Evolutionary conservation across 2,797 vertebrate genomes (phyloP).

Genomic region (Poeciliopsis turneri): DNA sequence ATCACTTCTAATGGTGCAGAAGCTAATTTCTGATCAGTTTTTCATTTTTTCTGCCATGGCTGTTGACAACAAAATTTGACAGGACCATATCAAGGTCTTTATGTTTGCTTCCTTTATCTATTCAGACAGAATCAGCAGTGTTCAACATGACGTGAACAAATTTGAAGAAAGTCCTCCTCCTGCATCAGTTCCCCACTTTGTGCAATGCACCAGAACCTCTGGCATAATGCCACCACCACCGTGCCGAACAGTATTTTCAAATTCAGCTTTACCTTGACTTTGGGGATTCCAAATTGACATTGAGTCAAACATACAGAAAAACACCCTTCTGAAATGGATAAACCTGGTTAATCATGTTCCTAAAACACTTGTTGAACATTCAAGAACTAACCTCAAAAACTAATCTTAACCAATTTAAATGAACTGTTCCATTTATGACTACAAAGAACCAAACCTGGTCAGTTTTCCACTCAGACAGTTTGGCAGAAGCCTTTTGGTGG

Average conservation of each 20-base stretch:
- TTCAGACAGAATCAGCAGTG: neutral
- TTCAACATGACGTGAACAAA: neutral
- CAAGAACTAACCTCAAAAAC: neutral
- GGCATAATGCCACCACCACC: neutral
- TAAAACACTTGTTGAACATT: neutral
- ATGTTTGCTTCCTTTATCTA: neutral
- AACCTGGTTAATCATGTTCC: neutral
- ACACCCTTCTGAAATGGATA: neutral
- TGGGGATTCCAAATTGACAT: neutral
- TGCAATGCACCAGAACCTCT: neutral
- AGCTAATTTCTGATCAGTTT: slow-evolving; percentile 21
- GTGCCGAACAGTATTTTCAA: neutral
- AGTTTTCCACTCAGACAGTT: neutral
- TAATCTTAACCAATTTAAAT: neutral
- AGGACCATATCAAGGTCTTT: neutral
- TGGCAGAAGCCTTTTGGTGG: no score
- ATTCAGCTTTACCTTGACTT: neutral
- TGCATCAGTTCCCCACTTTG: neutral
- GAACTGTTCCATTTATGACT: neutral
- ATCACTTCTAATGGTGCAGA: slow-evolving; percentile 49
- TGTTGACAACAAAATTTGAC: neutral
- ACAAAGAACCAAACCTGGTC: neutral
- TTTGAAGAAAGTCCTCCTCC: neutral
- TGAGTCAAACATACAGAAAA: neutral
- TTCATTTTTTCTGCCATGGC: slow-evolving; percentile 8